phyloP scores from a whole-genome alignment of 2,888 invertebrate species.

The Sarcophaga variegata region DNA sequence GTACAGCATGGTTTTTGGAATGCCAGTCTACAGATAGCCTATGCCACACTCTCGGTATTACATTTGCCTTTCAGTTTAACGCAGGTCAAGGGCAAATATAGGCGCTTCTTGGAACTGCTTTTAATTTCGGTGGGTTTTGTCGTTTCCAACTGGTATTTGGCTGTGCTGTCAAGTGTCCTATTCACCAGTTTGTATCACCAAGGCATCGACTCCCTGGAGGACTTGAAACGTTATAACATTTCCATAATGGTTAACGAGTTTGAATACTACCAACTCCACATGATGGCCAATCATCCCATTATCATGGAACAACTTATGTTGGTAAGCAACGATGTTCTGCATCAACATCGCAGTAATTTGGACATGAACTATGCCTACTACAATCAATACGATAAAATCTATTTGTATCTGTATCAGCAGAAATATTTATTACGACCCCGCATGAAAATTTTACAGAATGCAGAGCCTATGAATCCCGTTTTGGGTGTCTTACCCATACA shows the following conservation, averaged over 20 bases:
- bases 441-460: constrained; percentile 55
- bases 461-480: constrained; percentile 56
- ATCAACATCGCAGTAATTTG: constrained; percentile 60
- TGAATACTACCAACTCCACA: constrained; percentile 18
- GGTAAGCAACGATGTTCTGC: constrained; percentile 34
- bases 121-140: constrained; percentile 54
- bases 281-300: constrained; percentile 4
- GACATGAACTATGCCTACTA: constrained; percentile 62
- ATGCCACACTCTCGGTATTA: constrained; percentile 23
- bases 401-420: constrained; percentile 72
- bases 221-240: constrained; percentile 44
- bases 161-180: constrained; percentile 50
- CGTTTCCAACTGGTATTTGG: constrained; percentile 62
- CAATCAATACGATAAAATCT: constrained; percentile 61
- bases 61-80: constrained; percentile 42
- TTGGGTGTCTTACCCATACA: constrained; percentile 68
- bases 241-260: constrained; percentile 53
- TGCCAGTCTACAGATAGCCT: constrained; percentile 13
- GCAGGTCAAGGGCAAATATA: constrained; percentile 9
- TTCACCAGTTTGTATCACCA: constrained; percentile 25
- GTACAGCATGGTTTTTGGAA: constrained; percentile 47
- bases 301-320: constrained; percentile 34
- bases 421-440: constrained; percentile 64
- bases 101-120: constrained; percentile 30
- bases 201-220: constrained; percentile 21